A percentile compares a stretch with the other conserved stretches of the same genome.
Evolutionary conservation across 2,113 vertebrate genomes (phyloP).

Genomic region (Noctilio leporinus): DNA sequence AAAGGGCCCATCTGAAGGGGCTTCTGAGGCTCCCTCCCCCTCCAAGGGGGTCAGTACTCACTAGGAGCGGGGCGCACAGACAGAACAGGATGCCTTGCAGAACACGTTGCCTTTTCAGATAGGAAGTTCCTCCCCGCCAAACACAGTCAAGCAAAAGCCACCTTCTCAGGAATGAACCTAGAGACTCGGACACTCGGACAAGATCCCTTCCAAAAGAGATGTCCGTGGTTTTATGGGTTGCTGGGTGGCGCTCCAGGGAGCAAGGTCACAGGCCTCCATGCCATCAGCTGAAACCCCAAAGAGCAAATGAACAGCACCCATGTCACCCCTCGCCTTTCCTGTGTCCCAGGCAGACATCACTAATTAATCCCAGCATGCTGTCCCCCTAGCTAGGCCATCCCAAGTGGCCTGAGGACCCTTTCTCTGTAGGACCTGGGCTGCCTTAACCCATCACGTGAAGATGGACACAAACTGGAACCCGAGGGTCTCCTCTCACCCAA

Average conservation of each 20-base stretch:
- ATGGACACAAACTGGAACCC: not conserved
- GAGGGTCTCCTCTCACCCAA: not conserved
- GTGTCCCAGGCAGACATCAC: not conserved
- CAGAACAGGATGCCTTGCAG: not conserved
- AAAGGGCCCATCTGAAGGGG: not conserved
- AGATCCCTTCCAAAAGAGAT: not conserved
- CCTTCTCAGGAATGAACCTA: not conserved
- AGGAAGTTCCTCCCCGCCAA: not conserved
- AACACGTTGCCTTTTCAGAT: not conserved
- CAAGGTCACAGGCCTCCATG: not conserved
- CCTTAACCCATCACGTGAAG: not conserved
- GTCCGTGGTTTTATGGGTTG: not conserved
- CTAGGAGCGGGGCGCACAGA: not conserved
- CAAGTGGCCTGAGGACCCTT: not conserved
- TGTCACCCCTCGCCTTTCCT: not conserved
- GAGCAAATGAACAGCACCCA: not conserved
- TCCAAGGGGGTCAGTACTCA: fast-evolving
- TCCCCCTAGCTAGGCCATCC: not conserved
- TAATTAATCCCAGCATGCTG: not conserved
- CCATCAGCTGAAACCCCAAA: not conserved
- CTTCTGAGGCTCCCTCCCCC: not conserved
- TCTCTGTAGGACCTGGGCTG: not conserved
- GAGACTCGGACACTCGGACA: not conserved
- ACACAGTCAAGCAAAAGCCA: not conserved
- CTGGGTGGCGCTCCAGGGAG: not conserved